Base-by-base conservation (phyloP, 2,888 invertebrate species). In the Lithosia quadra region DNA sequence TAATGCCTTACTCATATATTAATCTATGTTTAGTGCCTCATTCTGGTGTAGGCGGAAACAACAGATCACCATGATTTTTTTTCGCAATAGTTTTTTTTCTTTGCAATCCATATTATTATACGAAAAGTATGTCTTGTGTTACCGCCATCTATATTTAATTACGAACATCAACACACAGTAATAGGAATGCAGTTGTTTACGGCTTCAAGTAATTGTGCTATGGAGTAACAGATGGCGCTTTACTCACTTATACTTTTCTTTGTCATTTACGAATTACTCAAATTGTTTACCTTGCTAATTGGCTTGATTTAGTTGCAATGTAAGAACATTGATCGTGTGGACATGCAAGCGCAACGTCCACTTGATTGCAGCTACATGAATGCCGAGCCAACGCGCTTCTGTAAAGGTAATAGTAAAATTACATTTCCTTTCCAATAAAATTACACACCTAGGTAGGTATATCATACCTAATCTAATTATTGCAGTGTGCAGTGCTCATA, bases 291-390 rank as follows among this genome's bases (percentile, higher is more conserved):
- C 87, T 91, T n/a, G 85, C 81, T 11, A 93, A 85, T 68, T 90
- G 91, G n/a, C 85, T 75, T 0, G 85, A 72, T 56, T 86, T 88
- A 1, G 88, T 78, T 0, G 91, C 90, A 0, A 92, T 84, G 59
- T 84, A 93, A 1, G 82, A 73, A 72, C 93, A 94, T 39, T 88
- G 85, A 1, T 86, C 88, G 74, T 91, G 82, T 0, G 90, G 86
- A 68, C 94, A 94, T 39, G 81, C 82, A 3, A 85, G 79, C 15
- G 83, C 82, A 0, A 75, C 75, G 3, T 73, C 65, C 4, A 74
- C 67, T 28, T 70, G 71, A 7, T 56, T 67, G 55, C 84, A 85
- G 34, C 57, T 75, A 24, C 79, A 78, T 0, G 70, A 60, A 70
- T 92, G 93, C 2, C 84, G 84, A 9, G 79, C 74, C 5, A 90